phyloP scores from a whole-genome alignment of 2,888 invertebrate genomes.

The Myathropa florea region DNA sequence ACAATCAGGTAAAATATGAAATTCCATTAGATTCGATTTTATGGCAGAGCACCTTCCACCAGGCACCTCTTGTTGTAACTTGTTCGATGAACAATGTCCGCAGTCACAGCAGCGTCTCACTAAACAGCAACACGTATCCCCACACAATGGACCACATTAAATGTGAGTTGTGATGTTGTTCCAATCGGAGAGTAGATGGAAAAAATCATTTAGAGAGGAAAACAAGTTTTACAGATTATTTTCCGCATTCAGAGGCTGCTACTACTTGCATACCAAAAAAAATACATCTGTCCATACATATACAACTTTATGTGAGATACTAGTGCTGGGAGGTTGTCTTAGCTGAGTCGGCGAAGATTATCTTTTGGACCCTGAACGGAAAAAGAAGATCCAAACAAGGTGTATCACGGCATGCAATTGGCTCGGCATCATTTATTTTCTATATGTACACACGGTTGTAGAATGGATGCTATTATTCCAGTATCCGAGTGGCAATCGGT shows the following conservation, averaged over 20 bases:
- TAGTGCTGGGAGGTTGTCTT: conserved; percentile 19
- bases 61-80: conserved; percentile 7
- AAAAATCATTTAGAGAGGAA: conserved; percentile 39
- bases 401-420: conserved; percentile 60
- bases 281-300: not conserved
- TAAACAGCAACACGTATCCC: conserved; percentile 50
- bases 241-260: conserved; percentile 44
- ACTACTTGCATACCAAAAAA: not conserved
- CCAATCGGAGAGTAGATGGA: conserved; percentile 27
- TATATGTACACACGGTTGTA: not conserved
- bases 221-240: conserved; percentile 60
- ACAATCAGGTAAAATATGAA: conserved; percentile 61
- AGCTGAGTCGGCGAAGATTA: conserved; percentile 20
- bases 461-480: not conserved
- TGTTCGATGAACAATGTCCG: not conserved
- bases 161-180: conserved; percentile 62
- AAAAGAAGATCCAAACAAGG: conserved; percentile 14
- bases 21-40: conserved; percentile 67
- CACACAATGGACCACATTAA: conserved; percentile 62
- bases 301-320: conserved; percentile 13
- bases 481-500: conserved; percentile 10
- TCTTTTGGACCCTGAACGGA: conserved; percentile 15
- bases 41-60: conserved; percentile 63
- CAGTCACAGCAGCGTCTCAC: conserved; percentile 20
- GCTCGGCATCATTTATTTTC: conserved; percentile 48